Conservation (phyloP, 2,797 vertebrate species). For the Selene dorsalis region DNA sequence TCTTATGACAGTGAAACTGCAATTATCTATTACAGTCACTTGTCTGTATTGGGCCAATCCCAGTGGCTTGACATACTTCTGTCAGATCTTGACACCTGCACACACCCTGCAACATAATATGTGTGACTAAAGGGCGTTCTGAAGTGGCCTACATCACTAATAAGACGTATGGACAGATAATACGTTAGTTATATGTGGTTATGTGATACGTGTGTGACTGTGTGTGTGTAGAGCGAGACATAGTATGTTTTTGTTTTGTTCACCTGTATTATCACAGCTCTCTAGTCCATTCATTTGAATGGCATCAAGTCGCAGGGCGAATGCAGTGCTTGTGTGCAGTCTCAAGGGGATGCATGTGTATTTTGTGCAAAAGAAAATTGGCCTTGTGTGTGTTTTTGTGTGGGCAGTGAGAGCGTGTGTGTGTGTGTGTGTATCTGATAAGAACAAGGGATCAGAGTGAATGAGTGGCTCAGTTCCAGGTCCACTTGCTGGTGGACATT, state of each 20-base stretch:
- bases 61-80: slow-evolving; percentile 41
- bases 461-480: slow-evolving; percentile 41
- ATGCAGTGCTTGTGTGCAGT: slow-evolving; percentile 1
- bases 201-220: slow-evolving; percentile 53
- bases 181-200: slow-evolving; percentile 27
- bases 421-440: slow-evolving; percentile 26
- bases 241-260: slow-evolving; percentile 17
- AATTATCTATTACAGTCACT: slow-evolving; percentile 40
- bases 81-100: slow-evolving; percentile 6
- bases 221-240: neutral
- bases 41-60: slow-evolving; percentile 22
- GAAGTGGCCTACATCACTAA: slow-evolving; percentile 25
- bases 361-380: slow-evolving; percentile 17
- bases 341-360: slow-evolving; percentile 12
- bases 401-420: slow-evolving; percentile 3
- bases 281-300: no score
- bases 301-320: neutral
- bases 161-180: slow-evolving; percentile 1
- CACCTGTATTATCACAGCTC: slow-evolving; percentile 3
- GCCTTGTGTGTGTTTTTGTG: slow-evolving; percentile 10
- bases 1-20: slow-evolving; percentile 19
- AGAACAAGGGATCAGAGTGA: slow-evolving; percentile 38
- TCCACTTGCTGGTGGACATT: slow-evolving; percentile 18
- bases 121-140: slow-evolving; percentile 2
- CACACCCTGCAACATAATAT: slow-evolving; percentile 56